A percentile compares a stretch with the other conserved stretches of the same genome.
Conservation (phyloP, 2,797 vertebrate genomes). For the Chloroceryle inda region DNA sequence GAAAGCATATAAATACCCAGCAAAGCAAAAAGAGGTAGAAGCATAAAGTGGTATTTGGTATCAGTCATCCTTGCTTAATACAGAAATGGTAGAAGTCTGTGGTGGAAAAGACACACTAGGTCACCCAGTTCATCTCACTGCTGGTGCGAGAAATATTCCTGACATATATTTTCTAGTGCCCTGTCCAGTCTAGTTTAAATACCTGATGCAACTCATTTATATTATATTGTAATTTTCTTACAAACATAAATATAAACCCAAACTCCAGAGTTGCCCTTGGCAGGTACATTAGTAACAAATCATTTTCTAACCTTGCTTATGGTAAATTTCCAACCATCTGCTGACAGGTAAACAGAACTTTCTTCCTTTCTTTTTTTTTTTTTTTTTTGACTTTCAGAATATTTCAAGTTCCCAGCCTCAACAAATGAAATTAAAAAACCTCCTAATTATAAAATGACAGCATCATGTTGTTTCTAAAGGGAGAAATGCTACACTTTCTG, state of each 20-base stretch:
- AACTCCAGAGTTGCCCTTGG: slow-evolving; percentile 76
- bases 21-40: not conserved
- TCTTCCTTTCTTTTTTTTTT: not conserved
- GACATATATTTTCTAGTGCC: slow-evolving; percentile 52
- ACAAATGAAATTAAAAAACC: not conserved
- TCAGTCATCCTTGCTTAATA: slow-evolving; percentile 51
- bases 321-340: slow-evolving; percentile 69
- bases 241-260: slow-evolving; percentile 75
- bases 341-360: slow-evolving; percentile 56
- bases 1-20: slow-evolving; percentile 16
- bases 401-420: slow-evolving; percentile 17
- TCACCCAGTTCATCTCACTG: slow-evolving; percentile 60
- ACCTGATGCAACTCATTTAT: slow-evolving; percentile 69
- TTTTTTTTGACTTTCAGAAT: not conserved
- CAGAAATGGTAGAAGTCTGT: slow-evolving; percentile 20
- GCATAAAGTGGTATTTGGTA: slow-evolving; percentile 37
- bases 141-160: slow-evolving; percentile 20
- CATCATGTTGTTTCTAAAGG: not conserved
- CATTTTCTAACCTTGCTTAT: slow-evolving; percentile 75
- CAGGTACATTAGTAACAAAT: slow-evolving; percentile 70
- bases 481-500: slow-evolving; percentile 15
- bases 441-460: slow-evolving; percentile 32
- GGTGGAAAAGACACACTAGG: slow-evolving; percentile 43
- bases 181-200: slow-evolving; percentile 68
- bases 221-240: slow-evolving; percentile 76